These are phyloP conservation scores for Machaerirhynchus nigripectus DNA, from an alignment of 2,113 vertebrate species.

Conservation along the genomic window DNA sequence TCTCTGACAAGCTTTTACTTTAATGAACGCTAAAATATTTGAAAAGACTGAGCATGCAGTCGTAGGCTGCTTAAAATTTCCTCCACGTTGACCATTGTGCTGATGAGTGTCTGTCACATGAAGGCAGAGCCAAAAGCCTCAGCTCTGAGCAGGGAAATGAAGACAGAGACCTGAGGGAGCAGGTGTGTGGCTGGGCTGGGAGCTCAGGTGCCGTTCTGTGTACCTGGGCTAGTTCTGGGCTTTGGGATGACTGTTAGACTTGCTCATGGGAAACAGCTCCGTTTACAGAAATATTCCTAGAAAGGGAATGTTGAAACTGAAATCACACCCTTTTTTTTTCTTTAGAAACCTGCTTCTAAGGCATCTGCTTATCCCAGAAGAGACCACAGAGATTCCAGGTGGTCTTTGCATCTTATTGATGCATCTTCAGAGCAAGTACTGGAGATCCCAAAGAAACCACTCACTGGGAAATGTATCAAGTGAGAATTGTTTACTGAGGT, in stretches of 20 bases:
- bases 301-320: not conserved
- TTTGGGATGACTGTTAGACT: not conserved
- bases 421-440: not conserved
- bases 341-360: not conserved
- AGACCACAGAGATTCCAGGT: not conserved
- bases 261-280: not conserved
- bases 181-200: not conserved
- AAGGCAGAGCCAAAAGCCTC: not conserved
- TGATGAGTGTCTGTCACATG: not conserved
- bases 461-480: not conserved
- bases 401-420: not conserved
- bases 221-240: not conserved
- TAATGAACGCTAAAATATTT: not conserved
- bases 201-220: not conserved
- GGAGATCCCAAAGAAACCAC: not conserved
- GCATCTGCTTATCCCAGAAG: not conserved
- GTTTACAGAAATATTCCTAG: not conserved
- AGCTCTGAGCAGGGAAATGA: not conserved
- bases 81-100: accelerated
- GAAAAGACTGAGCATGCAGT: not conserved
- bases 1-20: not conserved
- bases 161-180: not conserved
- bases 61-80: not conserved
- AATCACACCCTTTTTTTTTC: not conserved
- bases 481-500: not conserved